These are phyloP conservation scores for Orussus abietinus DNA, from an alignment of 1,140 invertebrate genomes.

Conservation along the genomic window DNA sequence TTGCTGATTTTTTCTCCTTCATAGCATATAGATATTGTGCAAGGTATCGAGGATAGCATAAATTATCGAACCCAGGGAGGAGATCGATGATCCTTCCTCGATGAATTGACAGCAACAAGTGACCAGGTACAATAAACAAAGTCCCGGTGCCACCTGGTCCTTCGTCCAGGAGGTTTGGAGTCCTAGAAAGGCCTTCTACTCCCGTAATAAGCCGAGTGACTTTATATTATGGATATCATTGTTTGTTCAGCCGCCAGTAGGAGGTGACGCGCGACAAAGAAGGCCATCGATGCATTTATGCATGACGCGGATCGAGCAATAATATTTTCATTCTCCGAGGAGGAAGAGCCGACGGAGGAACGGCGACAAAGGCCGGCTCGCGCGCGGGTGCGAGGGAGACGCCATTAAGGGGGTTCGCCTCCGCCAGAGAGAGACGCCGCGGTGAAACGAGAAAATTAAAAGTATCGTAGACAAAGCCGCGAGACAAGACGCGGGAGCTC, in stretches of 20 bases:
- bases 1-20: too few species aligned
- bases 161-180: too few species aligned
- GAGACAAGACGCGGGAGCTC: constrained; percentile 46
- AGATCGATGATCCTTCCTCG: too few species aligned
- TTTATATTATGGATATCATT: constrained; percentile 32
- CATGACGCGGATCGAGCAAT: constrained; percentile 33
- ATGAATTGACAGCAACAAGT: too few species aligned
- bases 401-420: constrained; percentile 19
- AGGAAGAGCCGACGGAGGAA: not conserved
- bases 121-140: too few species aligned
- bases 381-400: constrained; percentile 8
- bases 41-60: too few species aligned
- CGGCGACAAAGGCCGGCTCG: not conserved
- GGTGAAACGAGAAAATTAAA: constrained; percentile 44
- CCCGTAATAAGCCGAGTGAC: constrained; percentile 15
- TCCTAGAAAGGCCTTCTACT: too few species aligned
- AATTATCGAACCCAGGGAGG: too few species aligned
- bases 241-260: constrained; percentile 31
- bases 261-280: constrained; percentile 20
- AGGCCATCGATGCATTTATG: constrained; percentile 37
- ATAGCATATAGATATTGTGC: too few species aligned
- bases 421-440: constrained; percentile 14
- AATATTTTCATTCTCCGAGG: constrained; percentile 34
- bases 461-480: constrained; percentile 47
- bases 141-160: too few species aligned